Evolutionary conservation across 2,797 vertebrate genomes (phyloP).

Genomic region (Artibeus jamaicensis): DNA sequence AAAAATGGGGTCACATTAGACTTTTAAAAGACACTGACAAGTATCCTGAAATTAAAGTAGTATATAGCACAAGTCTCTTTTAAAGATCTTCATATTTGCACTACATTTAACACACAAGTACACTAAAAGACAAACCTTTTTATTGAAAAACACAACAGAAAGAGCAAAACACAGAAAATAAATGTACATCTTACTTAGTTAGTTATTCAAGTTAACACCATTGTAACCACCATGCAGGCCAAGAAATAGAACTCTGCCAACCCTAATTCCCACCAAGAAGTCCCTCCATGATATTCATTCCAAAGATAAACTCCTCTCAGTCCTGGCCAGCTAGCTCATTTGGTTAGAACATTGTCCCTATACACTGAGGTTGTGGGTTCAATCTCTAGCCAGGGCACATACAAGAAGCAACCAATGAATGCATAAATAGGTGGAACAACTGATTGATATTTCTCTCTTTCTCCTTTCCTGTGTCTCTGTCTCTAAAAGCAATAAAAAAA

Average conservation of each 20-base stretch:
- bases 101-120: neutral
- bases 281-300: neutral
- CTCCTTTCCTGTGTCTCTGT: neutral
- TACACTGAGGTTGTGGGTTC: neutral
- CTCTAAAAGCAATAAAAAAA: neutral
- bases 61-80: neutral
- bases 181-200: neutral
- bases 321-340: neutral
- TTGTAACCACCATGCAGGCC: neutral
- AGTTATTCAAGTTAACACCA: neutral
- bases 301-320: neutral
- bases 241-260: neutral
- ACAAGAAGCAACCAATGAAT: neutral
- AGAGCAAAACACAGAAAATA: neutral
- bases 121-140: neutral
- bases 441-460: neutral
- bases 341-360: neutral
- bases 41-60: constrained; percentile 19
- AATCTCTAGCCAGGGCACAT: neutral
- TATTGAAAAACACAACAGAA: neutral
- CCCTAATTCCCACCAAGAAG: neutral
- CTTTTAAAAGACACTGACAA: neutral
- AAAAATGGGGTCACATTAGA: neutral
- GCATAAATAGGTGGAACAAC: neutral
- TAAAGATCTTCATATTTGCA: neutral